These are phyloP conservation scores for Diadophis punctatus DNA, from an alignment of 2,113 vertebrate species.

Conservation along the genomic window DNA sequence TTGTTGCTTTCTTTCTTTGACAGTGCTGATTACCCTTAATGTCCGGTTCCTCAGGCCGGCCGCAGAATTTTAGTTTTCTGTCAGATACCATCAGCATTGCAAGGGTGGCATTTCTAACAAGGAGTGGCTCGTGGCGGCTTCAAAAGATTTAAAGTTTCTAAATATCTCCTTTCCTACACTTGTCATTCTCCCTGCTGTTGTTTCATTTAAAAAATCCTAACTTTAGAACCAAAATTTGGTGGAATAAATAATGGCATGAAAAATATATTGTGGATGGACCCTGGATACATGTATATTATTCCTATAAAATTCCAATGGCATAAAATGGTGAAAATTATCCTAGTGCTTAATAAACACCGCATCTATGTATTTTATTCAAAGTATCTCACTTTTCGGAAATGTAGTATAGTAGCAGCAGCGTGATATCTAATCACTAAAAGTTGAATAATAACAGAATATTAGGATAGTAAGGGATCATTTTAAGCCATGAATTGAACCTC, in stretches of 20 bases:
- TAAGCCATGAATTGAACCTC: neutral
- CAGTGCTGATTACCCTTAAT: too few relatives aligned
- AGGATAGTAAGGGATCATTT: neutral
- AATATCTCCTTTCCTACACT: neutral
- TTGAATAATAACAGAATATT: neutral
- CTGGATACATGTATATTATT: neutral
- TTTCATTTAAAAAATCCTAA: neutral
- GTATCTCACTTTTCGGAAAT: neutral
- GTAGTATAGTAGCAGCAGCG: neutral
- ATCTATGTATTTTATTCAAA: neutral
- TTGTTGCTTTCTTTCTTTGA: neutral
- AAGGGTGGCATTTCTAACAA: neutral
- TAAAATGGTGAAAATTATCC: neutral
- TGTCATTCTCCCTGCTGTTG: neutral
- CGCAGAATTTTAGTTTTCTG: neutral
- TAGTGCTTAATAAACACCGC: neutral
- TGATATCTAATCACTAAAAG: neutral
- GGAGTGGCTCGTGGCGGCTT: neutral
- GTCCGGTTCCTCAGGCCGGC: neutral
- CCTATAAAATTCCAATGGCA: neutral
- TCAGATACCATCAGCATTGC: neutral
- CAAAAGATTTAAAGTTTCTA: neutral
- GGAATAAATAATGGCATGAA: neutral
- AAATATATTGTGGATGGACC: neutral
- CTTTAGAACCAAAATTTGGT: neutral